phyloP scores from a whole-genome alignment of 2,113 vertebrate species.

The Sinocyclocheilus grahami region DNA sequence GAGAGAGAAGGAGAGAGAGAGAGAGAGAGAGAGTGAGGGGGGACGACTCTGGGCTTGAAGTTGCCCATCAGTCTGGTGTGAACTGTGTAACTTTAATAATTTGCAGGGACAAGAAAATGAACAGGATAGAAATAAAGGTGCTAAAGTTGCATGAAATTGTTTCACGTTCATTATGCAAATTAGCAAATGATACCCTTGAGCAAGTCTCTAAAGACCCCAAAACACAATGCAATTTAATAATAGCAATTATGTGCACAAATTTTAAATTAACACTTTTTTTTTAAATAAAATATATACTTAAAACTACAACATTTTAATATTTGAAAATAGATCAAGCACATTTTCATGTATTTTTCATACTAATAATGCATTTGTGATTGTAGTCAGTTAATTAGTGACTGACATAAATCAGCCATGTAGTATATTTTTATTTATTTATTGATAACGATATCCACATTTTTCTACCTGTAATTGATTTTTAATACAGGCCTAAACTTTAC shows the following conservation, averaged over 20 bases:
- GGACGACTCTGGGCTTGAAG: background rate
- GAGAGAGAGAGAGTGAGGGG: background rate
- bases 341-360: background rate
- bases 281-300: background rate
- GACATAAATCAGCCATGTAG: too few relatives aligned
- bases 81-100: background rate
- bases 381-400: too few relatives aligned
- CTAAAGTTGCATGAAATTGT: background rate
- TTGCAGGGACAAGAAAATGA: background rate
- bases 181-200: too few relatives aligned
- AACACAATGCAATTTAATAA: background rate
- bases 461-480: too few relatives aligned
- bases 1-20: constrained; percentile 63
- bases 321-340: background rate
- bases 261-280: background rate
- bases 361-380: too few relatives aligned
- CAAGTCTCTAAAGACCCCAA: background rate
- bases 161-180: too few relatives aligned
- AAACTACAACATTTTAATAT: background rate
- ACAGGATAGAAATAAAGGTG: background rate
- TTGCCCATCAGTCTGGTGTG: background rate
- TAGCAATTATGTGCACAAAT: background rate
- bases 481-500: too few relatives aligned
- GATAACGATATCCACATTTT: too few relatives aligned
- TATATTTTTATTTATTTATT: too few relatives aligned